A percentile compares a stretch with the other conserved stretches of the same genome.
These are phyloP conservation scores for Agrotis ipsilon DNA, from an alignment of 2,888 invertebrate genomes.

Conservation along the genomic window DNA sequence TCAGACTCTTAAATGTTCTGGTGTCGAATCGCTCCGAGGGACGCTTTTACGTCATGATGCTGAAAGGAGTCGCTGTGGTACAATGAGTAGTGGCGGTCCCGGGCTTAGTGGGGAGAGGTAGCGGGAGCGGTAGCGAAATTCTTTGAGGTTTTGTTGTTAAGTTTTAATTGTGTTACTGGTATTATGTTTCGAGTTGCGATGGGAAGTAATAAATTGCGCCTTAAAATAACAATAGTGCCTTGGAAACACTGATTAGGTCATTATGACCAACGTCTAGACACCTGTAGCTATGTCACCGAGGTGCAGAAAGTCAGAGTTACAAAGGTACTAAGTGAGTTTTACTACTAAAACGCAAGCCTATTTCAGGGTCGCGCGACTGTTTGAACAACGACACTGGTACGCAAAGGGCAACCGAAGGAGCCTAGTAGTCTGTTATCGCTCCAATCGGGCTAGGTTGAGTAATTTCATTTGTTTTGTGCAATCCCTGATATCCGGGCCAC, in stretches of 20 bases:
- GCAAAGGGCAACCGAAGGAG: no score
- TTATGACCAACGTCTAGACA: neutral
- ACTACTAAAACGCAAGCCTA: no score
- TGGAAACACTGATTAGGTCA: neutral
- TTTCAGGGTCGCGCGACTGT: no score
- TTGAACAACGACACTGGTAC: no score
- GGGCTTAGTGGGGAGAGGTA: neutral
- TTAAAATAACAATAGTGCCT: no score
- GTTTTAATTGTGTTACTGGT: neutral
- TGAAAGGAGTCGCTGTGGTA: slow-evolving; percentile 63
- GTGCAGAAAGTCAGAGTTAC: no score
- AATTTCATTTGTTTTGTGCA: no score
- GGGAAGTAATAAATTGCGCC: neutral
- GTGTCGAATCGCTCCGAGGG: slow-evolving; percentile 62
- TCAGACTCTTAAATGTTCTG: slow-evolving; percentile 62
- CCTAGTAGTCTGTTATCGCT: no score
- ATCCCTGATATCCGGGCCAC: no score
- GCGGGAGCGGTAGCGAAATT: slow-evolving; percentile 16
- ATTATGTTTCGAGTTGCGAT: neutral
- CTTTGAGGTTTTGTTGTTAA: neutral
- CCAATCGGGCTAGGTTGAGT: no score
- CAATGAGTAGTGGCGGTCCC: slow-evolving; percentile 53
- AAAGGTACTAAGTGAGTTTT: no score
- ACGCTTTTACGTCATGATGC: slow-evolving; percentile 59
- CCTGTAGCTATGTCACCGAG: neutral